Base-by-base conservation (phyloP, 2,888 invertebrate species). In the Julus scanicus region DNA sequence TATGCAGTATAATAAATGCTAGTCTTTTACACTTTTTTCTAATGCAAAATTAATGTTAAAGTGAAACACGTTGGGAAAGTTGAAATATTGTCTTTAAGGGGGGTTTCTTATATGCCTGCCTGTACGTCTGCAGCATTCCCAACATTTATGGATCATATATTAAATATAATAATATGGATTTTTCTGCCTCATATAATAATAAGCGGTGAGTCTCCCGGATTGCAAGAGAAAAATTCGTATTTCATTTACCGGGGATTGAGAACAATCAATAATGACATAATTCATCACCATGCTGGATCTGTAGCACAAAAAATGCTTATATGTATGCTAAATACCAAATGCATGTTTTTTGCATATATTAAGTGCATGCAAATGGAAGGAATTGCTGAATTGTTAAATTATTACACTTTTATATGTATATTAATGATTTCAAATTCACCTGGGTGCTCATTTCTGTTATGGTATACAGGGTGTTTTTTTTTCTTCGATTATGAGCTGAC, bases 81-180 rank as follows among this genome's bases (percentile, higher is more conserved):
- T 71, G 71, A 71, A 71, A 29, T 71, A 71, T 71, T 71, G n/a
- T 71, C 71, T 71, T 71, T 20, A 11, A 71, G 71, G 71, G 53
- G 71, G 71, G 71, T 71, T n/a, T 20, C 20, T 71, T n/a, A 71
- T 9, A 20, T 57, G 71, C 71, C 71, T 57, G 71, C 71, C 71
- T 11, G 8, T 44, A 71, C 71, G 20, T 71, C 29, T 71, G 71
- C 71, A 71, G 20, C 71, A 71, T 71, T 71, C 29, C 71, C 71
- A 71, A 71, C 71, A 71, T 71, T 71, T 71, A 71, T 71, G 71
- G 71, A 71, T 71, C 71, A 71, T 71, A 71, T 71, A 71, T 71
- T 71, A 71, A 71, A 71, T 20, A 71, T 71, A 71, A 71, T 71
- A 71, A 71, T 29, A 71, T 71, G 71, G 71, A 71, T 71, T 71